A percentile compares a stretch with the other conserved stretches of the same genome.
phyloP scores from a whole-genome alignment of 2,113 vertebrate species.

The Melozone crissalis region DNA sequence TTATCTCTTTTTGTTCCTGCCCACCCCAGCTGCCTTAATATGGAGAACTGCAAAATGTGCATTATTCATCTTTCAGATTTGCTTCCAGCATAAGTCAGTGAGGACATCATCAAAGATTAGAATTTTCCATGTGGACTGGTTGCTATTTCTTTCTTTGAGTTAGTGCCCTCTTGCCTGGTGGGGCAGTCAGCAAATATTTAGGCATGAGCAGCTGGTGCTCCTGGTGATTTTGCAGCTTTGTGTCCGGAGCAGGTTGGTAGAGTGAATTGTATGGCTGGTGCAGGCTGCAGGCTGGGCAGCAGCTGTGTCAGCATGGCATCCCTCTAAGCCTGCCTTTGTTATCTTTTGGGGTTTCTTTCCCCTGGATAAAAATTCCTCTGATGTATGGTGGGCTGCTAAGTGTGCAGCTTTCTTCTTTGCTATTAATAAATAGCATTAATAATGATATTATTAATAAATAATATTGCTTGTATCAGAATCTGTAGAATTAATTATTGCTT shows the following conservation, averaged over 20 bases:
- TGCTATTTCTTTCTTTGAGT: not conserved
- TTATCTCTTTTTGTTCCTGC: not conserved
- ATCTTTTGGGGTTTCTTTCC: not conserved
- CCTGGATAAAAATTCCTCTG: not conserved
- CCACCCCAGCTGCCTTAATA: accelerated
- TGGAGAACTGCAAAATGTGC: not conserved
- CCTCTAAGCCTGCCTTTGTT: not conserved
- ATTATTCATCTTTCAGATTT: not conserved
- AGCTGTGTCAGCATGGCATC: not conserved
- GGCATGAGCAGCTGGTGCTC: not conserved
- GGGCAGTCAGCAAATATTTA: not conserved
- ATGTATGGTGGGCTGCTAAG: not conserved
- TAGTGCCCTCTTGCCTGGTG: not conserved
- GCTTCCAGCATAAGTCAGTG: not conserved
- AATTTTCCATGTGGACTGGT: not conserved
- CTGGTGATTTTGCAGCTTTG: not conserved
- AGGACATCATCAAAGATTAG: not conserved
- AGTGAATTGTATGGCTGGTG: not conserved
- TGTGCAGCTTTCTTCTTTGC: not conserved
- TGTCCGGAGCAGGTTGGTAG: not conserved
- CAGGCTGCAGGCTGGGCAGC: not conserved
- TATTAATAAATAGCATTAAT: not conserved
- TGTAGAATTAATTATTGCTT: not conserved
- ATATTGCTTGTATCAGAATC: not conserved
- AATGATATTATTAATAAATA: not conserved